Evolutionary conservation across 2,888 invertebrate species (phyloP).

Genomic region (Oeneis ivallda): DNA sequence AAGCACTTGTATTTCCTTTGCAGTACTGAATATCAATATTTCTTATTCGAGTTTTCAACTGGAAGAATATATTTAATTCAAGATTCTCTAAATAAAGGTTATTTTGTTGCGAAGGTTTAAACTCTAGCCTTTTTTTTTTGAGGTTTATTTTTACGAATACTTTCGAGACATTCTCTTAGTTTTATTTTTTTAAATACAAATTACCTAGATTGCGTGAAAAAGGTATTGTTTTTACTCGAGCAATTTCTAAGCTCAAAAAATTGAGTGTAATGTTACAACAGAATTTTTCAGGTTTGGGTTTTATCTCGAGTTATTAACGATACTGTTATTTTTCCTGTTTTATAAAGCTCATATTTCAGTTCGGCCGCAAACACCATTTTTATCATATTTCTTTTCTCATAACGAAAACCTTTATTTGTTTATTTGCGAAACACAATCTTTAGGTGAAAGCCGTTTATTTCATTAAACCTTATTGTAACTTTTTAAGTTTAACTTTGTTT

Average conservation of each 20-base stretch:
- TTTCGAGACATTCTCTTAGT: neutral
- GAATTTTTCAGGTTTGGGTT: neutral
- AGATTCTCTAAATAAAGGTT: neutral
- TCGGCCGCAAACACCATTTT: too few relatives aligned
- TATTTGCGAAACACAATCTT: neutral
- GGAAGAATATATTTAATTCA: neutral
- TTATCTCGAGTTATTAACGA: neutral
- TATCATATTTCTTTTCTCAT: too few relatives aligned
- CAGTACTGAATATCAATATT: slow-evolving; percentile 22
- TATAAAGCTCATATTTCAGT: neutral
- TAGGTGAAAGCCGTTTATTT: neutral
- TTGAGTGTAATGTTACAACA: neutral
- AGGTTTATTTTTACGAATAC: neutral
- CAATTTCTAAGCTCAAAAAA: slow-evolving; percentile 1
- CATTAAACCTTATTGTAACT: neutral
- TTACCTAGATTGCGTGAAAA: neutral
- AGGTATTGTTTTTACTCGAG: neutral
- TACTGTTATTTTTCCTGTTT: neutral
- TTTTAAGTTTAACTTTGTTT: neutral
- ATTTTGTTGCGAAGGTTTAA: neutral
- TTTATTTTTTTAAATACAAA: neutral
- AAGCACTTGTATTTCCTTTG: slow-evolving; percentile 36
- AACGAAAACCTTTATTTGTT: too few relatives aligned
- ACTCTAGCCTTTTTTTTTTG: neutral
- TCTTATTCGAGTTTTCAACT: slow-evolving; percentile 15